These are phyloP conservation scores for Trissoscelio sp. DNA, from an alignment of 2,888 invertebrate genomes.

Conservation along the genomic window DNA sequence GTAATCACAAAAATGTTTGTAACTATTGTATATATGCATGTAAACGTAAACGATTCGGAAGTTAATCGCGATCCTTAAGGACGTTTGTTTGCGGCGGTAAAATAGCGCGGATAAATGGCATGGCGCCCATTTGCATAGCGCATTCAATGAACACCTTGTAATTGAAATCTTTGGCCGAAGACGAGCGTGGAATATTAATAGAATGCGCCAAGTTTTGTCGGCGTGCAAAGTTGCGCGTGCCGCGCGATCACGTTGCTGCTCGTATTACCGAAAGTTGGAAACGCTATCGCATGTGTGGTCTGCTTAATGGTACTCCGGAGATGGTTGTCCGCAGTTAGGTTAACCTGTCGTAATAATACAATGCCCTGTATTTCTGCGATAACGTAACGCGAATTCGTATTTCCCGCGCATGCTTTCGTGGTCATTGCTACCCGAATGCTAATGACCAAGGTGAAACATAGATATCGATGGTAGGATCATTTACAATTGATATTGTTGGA, in stretches of 20 bases:
- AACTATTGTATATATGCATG: not conserved
- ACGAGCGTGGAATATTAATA: slow-evolving; percentile 65
- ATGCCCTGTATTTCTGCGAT: slow-evolving; percentile 23
- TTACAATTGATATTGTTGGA: too few species aligned
- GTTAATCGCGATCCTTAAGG: slow-evolving; percentile 10
- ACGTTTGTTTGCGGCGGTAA: slow-evolving; percentile 38
- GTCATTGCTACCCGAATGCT: slow-evolving; percentile 19
- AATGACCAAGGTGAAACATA: slow-evolving; percentile 1
- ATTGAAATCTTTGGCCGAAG: slow-evolving; percentile 65
- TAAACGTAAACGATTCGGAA: not conserved
- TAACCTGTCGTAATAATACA: slow-evolving; percentile 55
- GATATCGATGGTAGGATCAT: too few species aligned
- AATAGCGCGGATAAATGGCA: slow-evolving; percentile 18
- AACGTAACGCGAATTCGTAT: slow-evolving; percentile 48
- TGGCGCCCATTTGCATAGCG: slow-evolving; percentile 35
- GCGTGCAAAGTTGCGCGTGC: slow-evolving; percentile 59
- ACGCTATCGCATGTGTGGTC: slow-evolving; percentile 60
- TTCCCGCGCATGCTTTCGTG: slow-evolving; percentile 19
- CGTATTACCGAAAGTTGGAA: slow-evolving; percentile 33
- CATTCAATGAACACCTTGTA: slow-evolving; percentile 68
- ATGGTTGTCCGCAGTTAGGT: slow-evolving; percentile 61
- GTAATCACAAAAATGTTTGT: not conserved
- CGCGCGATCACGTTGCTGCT: slow-evolving; percentile 58
- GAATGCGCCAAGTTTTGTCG: slow-evolving; percentile 47
- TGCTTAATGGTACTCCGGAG: slow-evolving; percentile 62